These are phyloP conservation scores for Gnatocerus cornutus DNA, from an alignment of 2,888 invertebrate genomes.

Conservation along the genomic window DNA sequence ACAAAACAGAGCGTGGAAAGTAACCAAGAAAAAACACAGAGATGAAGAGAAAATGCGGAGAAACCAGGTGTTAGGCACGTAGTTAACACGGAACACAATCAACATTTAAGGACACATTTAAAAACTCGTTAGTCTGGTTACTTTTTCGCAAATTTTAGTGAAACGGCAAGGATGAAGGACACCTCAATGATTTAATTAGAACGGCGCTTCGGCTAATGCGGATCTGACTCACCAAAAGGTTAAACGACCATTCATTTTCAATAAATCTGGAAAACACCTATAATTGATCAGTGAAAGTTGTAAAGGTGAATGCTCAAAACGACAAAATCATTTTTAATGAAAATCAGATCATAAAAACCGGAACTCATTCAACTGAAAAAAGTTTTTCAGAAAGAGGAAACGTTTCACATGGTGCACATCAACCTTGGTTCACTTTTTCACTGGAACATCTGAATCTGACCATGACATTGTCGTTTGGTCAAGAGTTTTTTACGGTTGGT, in stretches of 20 bases:
- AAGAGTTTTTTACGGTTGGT: slow-evolving; percentile 24
- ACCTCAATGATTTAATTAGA: slow-evolving; percentile 30
- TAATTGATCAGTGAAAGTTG: slow-evolving; percentile 20
- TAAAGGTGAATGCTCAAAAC: slow-evolving; percentile 12
- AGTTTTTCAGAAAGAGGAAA: slow-evolving; percentile 1
- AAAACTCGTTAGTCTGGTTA: slow-evolving; percentile 24
- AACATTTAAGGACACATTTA: slow-evolving; percentile 19
- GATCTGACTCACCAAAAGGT: slow-evolving; percentile 19
- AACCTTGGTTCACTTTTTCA: slow-evolving; percentile 26
- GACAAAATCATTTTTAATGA: slow-evolving; percentile 9
- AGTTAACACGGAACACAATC: slow-evolving; percentile 32
- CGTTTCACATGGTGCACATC: slow-evolving; percentile 3
- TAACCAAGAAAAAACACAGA: slow-evolving; percentile 40
- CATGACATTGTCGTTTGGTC: slow-evolving; percentile 36
- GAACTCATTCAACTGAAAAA: slow-evolving; percentile 10
- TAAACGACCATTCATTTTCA: slow-evolving; percentile 4
- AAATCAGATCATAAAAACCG: slow-evolving; percentile 3
- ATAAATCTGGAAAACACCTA: neutral
- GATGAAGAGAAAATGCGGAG: slow-evolving; percentile 40
- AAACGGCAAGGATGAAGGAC: slow-evolving; percentile 26
- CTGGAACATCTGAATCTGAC: slow-evolving; percentile 20
- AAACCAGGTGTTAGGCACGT: slow-evolving; percentile 36
- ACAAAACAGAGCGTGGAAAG: slow-evolving; percentile 60
- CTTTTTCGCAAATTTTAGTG: slow-evolving; percentile 23
- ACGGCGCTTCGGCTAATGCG: neutral